Evolutionary conservation across 2,113 vertebrate genomes (phyloP).

Genomic region (Microcebus jonahi): DNA sequence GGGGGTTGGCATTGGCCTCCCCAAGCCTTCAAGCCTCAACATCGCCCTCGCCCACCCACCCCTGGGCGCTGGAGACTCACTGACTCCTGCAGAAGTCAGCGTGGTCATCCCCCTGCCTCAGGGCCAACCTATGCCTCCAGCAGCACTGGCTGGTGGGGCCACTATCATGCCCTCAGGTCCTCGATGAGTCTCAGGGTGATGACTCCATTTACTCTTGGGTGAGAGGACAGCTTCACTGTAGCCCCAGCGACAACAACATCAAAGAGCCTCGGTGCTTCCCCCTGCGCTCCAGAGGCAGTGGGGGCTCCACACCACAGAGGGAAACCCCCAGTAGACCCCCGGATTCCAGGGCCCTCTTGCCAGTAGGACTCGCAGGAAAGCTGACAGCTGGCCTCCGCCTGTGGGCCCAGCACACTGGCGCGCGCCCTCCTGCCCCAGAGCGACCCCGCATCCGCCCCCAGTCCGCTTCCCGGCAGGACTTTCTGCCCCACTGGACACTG

Average conservation of each 20-base stretch:
- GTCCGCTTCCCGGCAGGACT: neutral
- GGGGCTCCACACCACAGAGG: neutral
- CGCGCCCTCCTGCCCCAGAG: neutral
- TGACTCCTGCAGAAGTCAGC: constrained; percentile 47
- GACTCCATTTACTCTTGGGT: neutral
- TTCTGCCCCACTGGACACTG: neutral
- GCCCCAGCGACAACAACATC: neutral
- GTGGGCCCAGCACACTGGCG: neutral
- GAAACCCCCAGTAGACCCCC: neutral
- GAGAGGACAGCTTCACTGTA: neutral
- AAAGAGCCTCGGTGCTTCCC: neutral
- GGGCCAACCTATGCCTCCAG: neutral
- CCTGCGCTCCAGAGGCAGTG: neutral
- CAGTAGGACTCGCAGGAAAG: neutral
- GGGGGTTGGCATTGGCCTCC: constrained; percentile 67
- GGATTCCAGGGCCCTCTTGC: neutral
- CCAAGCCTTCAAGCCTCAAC: constrained; percentile 75
- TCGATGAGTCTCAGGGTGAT: neutral
- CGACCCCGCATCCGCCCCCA: neutral
- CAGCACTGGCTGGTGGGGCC: neutral
- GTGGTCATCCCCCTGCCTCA: constrained; percentile 22
- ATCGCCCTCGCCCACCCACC: constrained; percentile 61
- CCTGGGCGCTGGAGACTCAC: constrained; percentile 44
- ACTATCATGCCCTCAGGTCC: neutral
- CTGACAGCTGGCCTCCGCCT: neutral